Conservation (phyloP, 2,888 invertebrate genomes). For the Volucella inanis region DNA sequence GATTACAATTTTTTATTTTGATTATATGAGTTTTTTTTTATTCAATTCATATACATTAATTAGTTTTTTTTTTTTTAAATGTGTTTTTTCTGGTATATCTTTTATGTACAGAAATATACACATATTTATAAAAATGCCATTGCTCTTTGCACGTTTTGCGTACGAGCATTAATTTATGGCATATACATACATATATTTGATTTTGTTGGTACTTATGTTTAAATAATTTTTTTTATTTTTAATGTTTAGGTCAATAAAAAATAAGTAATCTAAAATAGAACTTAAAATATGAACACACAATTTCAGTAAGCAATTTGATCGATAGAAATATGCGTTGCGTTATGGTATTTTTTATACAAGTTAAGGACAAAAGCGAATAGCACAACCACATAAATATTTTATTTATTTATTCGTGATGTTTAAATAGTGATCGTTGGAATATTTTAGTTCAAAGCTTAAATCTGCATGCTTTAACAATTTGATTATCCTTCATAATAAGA, state of each 20-base stretch:
- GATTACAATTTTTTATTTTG: background rate
- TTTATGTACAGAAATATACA: background rate
- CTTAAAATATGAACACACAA: conserved; percentile 56
- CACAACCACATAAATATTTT: too few relatives aligned
- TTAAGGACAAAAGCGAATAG: too few relatives aligned
- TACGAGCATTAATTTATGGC: background rate
- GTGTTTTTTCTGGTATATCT: background rate
- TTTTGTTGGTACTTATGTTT: conserved; percentile 1
- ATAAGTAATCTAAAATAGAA: conserved; percentile 14
- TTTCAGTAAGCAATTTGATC: conserved; percentile 46
- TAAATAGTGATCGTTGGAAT: too few relatives aligned
- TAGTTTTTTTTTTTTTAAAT: background rate
- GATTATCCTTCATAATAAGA: too few relatives aligned
- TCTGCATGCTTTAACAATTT: too few relatives aligned
- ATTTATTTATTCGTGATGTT: too few relatives aligned
- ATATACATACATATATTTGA: background rate
- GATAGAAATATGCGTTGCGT: background rate
- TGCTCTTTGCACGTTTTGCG: background rate
- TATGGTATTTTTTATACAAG: too few relatives aligned
- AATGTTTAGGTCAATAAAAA: background rate
- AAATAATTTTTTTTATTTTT: conserved; percentile 4
- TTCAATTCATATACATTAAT: conserved; percentile 10
- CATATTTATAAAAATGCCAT: background rate
- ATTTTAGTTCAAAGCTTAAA: too few relatives aligned
- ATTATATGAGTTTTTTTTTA: background rate